A percentile compares a stretch with the other conserved stretches of the same genome.
Evolutionary conservation across 2,113 vertebrate species (phyloP).

Genomic region (Lipophrys pholis): DNA sequence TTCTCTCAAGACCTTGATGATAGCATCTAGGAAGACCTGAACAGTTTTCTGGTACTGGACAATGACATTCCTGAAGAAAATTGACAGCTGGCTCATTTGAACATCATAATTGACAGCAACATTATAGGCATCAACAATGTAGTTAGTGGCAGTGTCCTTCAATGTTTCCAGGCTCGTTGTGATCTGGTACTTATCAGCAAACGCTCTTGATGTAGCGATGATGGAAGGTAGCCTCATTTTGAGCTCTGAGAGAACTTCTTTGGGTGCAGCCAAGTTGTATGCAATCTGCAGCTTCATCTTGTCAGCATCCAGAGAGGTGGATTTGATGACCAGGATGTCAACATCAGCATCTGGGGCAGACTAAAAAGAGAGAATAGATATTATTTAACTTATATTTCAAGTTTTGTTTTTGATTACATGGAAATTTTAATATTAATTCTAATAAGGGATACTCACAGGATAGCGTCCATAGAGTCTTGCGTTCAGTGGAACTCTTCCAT

Average conservation of each 20-base stretch:
- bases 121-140: constrained; percentile 70
- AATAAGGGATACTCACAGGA: constrained; percentile 79
- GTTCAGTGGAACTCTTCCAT: constrained; percentile 55
- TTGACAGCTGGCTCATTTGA: constrained; percentile 76
- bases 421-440: no score
- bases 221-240: constrained; percentile 80
- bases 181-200: constrained; percentile 79
- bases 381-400: neutral
- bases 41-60: constrained; percentile 77
- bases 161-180: constrained; percentile 14
- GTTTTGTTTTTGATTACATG: no score
- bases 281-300: constrained; percentile 80
- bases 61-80: constrained; percentile 76
- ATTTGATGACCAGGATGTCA: constrained; percentile 83
- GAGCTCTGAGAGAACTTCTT: constrained; percentile 80
- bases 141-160: constrained; percentile 57
- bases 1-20: constrained; percentile 82
- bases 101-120: constrained; percentile 66
- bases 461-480: constrained; percentile 83
- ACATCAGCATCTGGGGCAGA: constrained; percentile 84
- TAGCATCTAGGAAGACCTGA: constrained; percentile 80
- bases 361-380: constrained; percentile 73
- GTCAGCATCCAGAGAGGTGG: constrained; percentile 69
- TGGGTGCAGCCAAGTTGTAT: constrained; percentile 84
- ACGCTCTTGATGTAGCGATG: constrained; percentile 45